A percentile compares a stretch with the other conserved stretches of the same genome.
Evolutionary conservation across 2,888 invertebrate species (phyloP).

Genomic region (Cataglyphis altisquamis): DNA sequence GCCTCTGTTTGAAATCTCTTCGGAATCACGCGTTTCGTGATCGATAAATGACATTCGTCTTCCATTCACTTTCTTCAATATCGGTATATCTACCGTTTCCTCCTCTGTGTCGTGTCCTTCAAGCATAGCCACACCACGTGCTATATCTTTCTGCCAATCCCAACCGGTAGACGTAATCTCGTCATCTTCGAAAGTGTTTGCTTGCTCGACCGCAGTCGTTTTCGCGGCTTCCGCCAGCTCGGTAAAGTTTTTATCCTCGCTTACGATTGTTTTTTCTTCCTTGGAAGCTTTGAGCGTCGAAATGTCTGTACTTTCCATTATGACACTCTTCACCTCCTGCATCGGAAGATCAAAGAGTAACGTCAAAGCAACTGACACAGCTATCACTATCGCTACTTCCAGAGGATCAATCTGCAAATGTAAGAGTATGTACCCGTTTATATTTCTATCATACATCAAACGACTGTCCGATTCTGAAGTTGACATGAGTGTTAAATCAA

Average conservation of each 20-base stretch:
- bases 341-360: conserved; percentile 90
- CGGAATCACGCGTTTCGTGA: conserved; percentile 51
- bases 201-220: conserved; percentile 48
- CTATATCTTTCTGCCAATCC: conserved; percentile 63
- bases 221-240: conserved; percentile 24
- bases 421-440: conserved; percentile 17
- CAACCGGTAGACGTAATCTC: conserved; percentile 59
- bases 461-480: neutral
- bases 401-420: conserved; percentile 87
- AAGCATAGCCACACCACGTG: neutral
- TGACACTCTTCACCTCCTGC: conserved; percentile 87
- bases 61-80: conserved; percentile 43
- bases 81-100: conserved; percentile 53
- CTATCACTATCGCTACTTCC: conserved; percentile 88
- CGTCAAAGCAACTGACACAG: conserved; percentile 88
- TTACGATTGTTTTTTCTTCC: conserved; percentile 52
- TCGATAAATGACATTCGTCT: conserved; percentile 61
- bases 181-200: conserved; percentile 66
- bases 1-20: conserved; percentile 39
- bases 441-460: neutral
- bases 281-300: conserved; percentile 36
- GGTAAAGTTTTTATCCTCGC: neutral
- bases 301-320: conserved; percentile 83
- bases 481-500: neutral
- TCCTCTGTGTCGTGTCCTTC: conserved; percentile 56